Evolutionary conservation across 2,113 vertebrate species (phyloP), one percentile per base, ranked within the genome.

Genomic region (Picathartes gymnocephalus): DNA sequence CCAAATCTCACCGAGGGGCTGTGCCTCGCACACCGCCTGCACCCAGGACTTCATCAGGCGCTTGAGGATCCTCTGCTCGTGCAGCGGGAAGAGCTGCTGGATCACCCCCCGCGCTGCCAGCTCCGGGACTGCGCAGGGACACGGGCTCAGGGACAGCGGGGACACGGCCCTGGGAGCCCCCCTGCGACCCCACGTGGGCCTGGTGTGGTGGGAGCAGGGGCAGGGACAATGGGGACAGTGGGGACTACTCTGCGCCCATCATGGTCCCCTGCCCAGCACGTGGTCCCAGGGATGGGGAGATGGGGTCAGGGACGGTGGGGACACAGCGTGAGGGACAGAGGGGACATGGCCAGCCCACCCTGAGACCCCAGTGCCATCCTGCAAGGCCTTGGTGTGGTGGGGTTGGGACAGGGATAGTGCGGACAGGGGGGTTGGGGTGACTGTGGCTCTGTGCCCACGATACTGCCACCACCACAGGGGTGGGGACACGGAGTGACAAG

Each of bases 41-140:
- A 99, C 99, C 99, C 99, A 99, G 10, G 99, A 99, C 97, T 99
- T 99, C 99, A 99, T 99, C 74, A 99, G 98, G 96, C 99, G 98
- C 94, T 98, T 98, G 92, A 99, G 98, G 97, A 99, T 99, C 86
- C 99, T 98, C 97, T 99, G 99, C 93, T 99, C 99, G 4, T 99
- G 99, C 70, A 99, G 98, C 1, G 99, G 99, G 96, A 99, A 99
- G 44, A 99, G 97, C 97, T 99, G 99, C 97, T 99, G 99, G 97
- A 99, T 99, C 94, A 99, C 99, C 7, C 99, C 99, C 8, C 99
- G 97, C 2, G 99, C 99, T 0, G 96, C 98, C 97, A 99, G 97
- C 98, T 99, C 99, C 0, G 99, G 98, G 92, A 99, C 99, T 99
- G 97, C 21, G 87, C 56, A 30, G 60, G 44, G 53, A 40, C 10